Evolutionary conservation across 2,113 vertebrate genomes (phyloP).

Genomic region (Orthonyx spaldingii): DNA sequence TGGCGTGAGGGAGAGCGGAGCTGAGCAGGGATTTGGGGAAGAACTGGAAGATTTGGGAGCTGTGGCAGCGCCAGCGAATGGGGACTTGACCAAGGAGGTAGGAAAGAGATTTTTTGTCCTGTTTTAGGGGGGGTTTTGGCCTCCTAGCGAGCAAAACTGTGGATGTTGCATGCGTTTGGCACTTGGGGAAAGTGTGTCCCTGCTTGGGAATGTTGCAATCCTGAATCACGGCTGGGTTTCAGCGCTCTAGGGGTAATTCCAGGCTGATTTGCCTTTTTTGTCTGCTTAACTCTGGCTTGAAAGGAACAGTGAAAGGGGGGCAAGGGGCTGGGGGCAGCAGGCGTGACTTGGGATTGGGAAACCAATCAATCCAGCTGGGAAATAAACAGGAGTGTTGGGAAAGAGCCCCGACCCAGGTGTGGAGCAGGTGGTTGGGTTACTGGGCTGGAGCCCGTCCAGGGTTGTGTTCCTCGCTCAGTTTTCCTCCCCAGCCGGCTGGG

Average conservation of each 20-base stretch:
- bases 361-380: neutral
- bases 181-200: too few relatives aligned
- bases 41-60: slow-evolving; percentile 88
- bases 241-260: rapidly evolving
- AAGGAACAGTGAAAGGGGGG: neutral
- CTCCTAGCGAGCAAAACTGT: rapidly evolving
- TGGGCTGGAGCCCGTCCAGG: slow-evolving; percentile 26
- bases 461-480: slow-evolving; percentile 2
- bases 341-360: neutral
- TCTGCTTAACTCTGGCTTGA: neutral
- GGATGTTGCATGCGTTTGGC: rapidly evolving
- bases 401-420: slow-evolving; percentile 34
- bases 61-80: slow-evolving; percentile 83
- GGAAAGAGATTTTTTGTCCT: neutral
- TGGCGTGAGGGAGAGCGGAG: slow-evolving; percentile 80
- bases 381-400: slow-evolving; percentile 40
- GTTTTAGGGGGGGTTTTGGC: rapidly evolving
- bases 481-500: neutral
- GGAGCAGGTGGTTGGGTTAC: slow-evolving; percentile 36
- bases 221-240: rapidly evolving
- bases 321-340: neutral
- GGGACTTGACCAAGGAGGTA: slow-evolving; percentile 97
- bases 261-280: neutral
- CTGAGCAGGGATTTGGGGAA: slow-evolving; percentile 85
- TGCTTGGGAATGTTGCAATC: rapidly evolving